Percentiles rank a stretch among this genome's conserved stretches.
Conservation (phyloP, 2,888 invertebrate genomes). For the Coenonympha arcania region DNA sequence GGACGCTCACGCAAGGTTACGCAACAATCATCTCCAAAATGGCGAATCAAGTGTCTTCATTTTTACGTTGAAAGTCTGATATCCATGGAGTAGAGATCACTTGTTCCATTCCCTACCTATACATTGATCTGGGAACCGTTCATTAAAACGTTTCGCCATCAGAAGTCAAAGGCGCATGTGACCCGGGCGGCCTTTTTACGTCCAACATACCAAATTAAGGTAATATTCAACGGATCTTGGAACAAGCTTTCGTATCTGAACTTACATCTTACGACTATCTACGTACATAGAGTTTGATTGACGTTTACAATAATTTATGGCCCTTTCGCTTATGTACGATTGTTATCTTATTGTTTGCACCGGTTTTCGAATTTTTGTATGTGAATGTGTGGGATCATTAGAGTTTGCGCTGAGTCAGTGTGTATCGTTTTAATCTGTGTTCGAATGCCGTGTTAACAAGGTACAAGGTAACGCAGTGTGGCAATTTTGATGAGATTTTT, state of each 20-base stretch:
- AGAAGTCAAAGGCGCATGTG: conserved; percentile 39
- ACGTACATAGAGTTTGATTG: conserved; percentile 52
- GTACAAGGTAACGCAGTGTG: conserved; percentile 34
- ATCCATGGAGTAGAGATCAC: too few species aligned
- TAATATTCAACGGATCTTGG: conserved; percentile 42
- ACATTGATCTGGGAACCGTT: conserved; percentile 20
- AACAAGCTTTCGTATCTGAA: conserved; percentile 21
- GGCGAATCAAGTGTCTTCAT: too few species aligned
- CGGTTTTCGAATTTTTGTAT: conserved; percentile 36
- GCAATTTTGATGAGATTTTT: conserved; percentile 21
- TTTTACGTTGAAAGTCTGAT: too few species aligned
- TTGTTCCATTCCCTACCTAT: background rate
- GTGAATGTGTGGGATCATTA: conserved; percentile 31
- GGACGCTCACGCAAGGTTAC: too few species aligned
- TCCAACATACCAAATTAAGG: conserved; percentile 48
- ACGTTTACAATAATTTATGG: conserved; percentile 48
- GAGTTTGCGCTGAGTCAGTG: conserved; percentile 38
- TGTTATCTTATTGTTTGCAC: conserved; percentile 54
- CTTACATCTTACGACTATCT: conserved; percentile 36
- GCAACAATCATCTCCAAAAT: too few species aligned
- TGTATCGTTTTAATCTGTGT: conserved; percentile 31
- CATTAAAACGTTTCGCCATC: conserved; percentile 32
- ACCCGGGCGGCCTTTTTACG: conserved; percentile 42
- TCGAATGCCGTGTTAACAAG: conserved; percentile 41
- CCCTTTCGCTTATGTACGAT: conserved; percentile 49